A percentile compares a stretch with the other conserved stretches of the same genome.
phyloP scores from a whole-genome alignment of 2,797 vertebrate species.

The Tinamus major region DNA sequence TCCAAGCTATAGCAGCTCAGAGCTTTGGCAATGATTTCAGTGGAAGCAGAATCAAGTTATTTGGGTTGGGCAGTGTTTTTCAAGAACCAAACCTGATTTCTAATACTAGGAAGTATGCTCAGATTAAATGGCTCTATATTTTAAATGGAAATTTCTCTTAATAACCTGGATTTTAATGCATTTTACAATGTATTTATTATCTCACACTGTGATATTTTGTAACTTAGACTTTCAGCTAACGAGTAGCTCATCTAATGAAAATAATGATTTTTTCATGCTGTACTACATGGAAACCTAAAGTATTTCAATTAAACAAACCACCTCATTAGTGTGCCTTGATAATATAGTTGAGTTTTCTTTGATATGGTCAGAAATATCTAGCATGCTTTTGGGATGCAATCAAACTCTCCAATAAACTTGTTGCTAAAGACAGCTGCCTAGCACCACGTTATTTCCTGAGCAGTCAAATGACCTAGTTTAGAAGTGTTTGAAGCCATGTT shows the following conservation, averaged over 20 bases:
- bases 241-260: slow-evolving; percentile 78
- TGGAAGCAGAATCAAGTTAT: neutral
- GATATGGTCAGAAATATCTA: slow-evolving; percentile 79
- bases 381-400: slow-evolving; percentile 74
- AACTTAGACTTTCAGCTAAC: slow-evolving; percentile 73
- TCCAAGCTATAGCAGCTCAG: neutral
- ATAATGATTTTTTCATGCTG: slow-evolving; percentile 80
- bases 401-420: slow-evolving; percentile 71
- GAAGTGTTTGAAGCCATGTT: slow-evolving; percentile 77
- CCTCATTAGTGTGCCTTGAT: slow-evolving; percentile 79
- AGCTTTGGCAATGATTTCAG: neutral
- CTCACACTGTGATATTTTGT: slow-evolving; percentile 74
- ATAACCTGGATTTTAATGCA: slow-evolving; percentile 59
- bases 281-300: slow-evolving; percentile 77
- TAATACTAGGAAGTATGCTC: neutral
- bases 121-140: slow-evolving; percentile 35
- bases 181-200: slow-evolving; percentile 76
- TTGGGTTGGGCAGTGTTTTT: neutral
- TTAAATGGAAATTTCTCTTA: slow-evolving; percentile 64
- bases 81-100: slow-evolving; percentile 10
- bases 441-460: slow-evolving; percentile 65
- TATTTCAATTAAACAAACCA: slow-evolving; percentile 80
- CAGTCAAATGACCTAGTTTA: slow-evolving; percentile 75
- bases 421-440: slow-evolving; percentile 65
- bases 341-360: slow-evolving; percentile 75